Conservation (phyloP, 2,113 vertebrate genomes). For the Platichthys flesus region DNA sequence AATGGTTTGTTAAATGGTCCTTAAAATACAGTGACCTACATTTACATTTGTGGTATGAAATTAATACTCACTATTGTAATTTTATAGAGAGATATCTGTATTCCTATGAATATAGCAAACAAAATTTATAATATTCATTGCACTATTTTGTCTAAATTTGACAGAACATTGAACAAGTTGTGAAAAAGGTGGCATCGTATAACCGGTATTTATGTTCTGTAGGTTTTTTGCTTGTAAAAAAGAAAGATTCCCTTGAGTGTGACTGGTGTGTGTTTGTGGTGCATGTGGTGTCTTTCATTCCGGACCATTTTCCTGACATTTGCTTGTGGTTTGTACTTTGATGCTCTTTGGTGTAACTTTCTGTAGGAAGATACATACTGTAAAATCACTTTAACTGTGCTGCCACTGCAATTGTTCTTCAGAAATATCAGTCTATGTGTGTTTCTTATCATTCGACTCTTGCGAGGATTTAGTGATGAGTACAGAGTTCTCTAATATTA, state of each 20-base stretch:
- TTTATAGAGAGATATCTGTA: background rate
- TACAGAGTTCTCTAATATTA: too few species aligned
- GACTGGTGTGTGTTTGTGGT: background rate
- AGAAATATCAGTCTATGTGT: background rate
- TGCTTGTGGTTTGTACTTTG: constrained; percentile 67
- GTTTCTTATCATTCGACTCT: background rate
- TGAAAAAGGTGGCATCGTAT: background rate
- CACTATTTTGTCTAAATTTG: background rate
- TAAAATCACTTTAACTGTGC: background rate
- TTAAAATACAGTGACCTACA: background rate
- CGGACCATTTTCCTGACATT: constrained; percentile 69
- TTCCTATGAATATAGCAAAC: background rate
- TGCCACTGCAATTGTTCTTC: background rate
- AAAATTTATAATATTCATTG: background rate
- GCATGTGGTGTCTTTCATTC: constrained; percentile 38
- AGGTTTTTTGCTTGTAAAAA: background rate
- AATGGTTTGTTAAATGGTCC: constrained; percentile 13
- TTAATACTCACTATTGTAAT: background rate
- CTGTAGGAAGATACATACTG: constrained; percentile 11
- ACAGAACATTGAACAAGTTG: background rate
- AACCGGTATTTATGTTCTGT: background rate
- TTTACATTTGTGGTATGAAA: constrained; percentile 31
- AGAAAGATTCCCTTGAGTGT: background rate
- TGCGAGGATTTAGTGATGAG: too few species aligned
- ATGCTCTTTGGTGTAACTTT: constrained; percentile 19